Conservation (phyloP, 2,888 invertebrate species). For the Lithophane leautieri region DNA sequence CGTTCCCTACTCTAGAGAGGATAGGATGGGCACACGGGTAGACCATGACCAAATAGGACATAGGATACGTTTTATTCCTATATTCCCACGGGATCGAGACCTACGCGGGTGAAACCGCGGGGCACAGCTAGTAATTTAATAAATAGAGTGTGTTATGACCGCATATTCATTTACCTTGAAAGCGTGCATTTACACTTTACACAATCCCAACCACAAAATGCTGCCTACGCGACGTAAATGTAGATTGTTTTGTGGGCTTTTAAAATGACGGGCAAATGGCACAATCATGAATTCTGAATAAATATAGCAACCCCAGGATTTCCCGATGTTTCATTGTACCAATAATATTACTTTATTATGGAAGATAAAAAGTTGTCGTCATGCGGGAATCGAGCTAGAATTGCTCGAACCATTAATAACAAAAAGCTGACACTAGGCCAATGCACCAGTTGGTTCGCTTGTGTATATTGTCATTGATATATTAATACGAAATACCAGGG, state of each 20-base stretch:
- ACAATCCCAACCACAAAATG: slow-evolving; percentile 36
- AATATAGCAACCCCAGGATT: not conserved
- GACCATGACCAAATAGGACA: too few species aligned
- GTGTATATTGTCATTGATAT: slow-evolving; percentile 44
- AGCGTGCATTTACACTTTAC: slow-evolving; percentile 29
- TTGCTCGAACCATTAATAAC: slow-evolving; percentile 39
- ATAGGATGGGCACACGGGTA: too few species aligned
- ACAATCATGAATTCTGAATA: not conserved
- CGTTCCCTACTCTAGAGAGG: too few species aligned
- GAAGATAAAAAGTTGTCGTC: slow-evolving; percentile 1
- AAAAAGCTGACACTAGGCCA: slow-evolving; percentile 48
- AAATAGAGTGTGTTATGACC: slow-evolving; percentile 42
- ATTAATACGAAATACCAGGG: slow-evolving; percentile 23
- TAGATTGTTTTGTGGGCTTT: slow-evolving; percentile 19
- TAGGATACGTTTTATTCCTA: too few species aligned
- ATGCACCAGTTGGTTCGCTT: slow-evolving; percentile 48
- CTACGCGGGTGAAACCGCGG: too few species aligned
- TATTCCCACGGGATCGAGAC: too few species aligned
- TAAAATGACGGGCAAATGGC: not conserved
- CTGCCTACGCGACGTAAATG: slow-evolving; percentile 7
- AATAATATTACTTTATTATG: not conserved
- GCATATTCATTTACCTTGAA: slow-evolving; percentile 46
- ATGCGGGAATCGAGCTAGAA: slow-evolving; percentile 23
- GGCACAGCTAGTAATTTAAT: too few species aligned
- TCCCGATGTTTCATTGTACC: not conserved